These are phyloP conservation scores for Asobara japonica DNA, from an alignment of 1,140 invertebrate species.

Conservation along the genomic window DNA sequence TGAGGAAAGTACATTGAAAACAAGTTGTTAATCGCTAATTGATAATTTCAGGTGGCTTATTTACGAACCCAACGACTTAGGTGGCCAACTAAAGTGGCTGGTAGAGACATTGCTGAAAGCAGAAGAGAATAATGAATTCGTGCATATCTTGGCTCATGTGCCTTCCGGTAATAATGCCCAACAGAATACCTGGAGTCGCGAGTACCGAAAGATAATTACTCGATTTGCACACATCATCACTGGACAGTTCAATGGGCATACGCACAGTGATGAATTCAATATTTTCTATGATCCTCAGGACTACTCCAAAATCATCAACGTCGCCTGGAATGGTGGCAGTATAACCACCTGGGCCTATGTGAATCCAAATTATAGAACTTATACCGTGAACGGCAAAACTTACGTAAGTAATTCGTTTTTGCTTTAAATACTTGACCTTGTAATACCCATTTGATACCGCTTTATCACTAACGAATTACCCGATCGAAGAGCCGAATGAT, in stretches of 20 bases:
- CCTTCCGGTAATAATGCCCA: constrained; percentile 79
- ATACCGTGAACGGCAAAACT: constrained; percentile 71
- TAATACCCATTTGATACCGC: no score
- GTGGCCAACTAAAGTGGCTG: constrained; percentile 81
- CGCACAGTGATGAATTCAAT: constrained; percentile 79
- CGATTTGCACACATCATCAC: constrained; percentile 76
- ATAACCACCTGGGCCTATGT: constrained; percentile 73
- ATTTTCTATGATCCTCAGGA: constrained; percentile 71
- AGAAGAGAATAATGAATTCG: constrained; percentile 76
- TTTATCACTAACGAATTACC: no score
- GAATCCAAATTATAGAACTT: constrained; percentile 86
- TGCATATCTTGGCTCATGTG: constrained; percentile 87
- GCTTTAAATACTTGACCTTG: background rate
- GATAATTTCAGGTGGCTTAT: constrained; percentile 71
- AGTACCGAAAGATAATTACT: constrained; percentile 70
- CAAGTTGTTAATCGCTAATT: no score
- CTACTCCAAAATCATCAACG: constrained; percentile 67
- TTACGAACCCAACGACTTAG: constrained; percentile 71
- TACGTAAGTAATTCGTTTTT: constrained; percentile 66
- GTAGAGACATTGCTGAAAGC: constrained; percentile 75
- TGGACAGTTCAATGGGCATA: constrained; percentile 85
- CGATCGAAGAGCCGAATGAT: no score
- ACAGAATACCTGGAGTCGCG: constrained; percentile 71
- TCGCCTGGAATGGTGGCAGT: constrained; percentile 85
- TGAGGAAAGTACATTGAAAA: no score